phyloP scores from a whole-genome alignment of 2,888 invertebrate species.

The Lapara coniferarum region DNA sequence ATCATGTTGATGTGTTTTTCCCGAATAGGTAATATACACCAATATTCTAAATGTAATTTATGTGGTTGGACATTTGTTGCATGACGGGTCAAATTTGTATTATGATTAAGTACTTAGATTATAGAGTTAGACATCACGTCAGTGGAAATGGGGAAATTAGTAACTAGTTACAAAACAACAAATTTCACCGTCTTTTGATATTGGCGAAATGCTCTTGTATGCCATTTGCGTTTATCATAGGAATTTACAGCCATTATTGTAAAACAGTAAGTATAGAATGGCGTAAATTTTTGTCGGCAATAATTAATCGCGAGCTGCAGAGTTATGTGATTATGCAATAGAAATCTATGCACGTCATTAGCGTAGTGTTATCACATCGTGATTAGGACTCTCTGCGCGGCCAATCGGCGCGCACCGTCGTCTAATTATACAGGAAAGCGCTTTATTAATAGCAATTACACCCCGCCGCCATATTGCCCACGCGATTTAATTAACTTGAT shows the following conservation, averaged over 20 bases:
- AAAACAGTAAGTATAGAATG: conserved; percentile 16
- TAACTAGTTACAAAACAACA: not conserved
- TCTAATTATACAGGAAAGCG: conserved; percentile 82
- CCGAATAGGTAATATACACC: not conserved
- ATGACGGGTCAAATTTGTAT: conserved; percentile 5
- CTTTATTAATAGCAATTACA: conserved; percentile 84
- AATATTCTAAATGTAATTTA: not conserved
- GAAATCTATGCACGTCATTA: conserved; percentile 67
- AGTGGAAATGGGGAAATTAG: not conserved
- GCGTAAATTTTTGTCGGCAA: not conserved
- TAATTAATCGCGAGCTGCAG: conserved; percentile 13
- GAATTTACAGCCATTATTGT: conserved; percentile 13
- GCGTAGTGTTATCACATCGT: conserved; percentile 80
- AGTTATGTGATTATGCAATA: conserved; percentile 61
- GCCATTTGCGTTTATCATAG: not conserved
- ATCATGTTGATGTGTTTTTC: not conserved
- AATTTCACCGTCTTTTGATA: not conserved
- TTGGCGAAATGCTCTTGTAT: not conserved
- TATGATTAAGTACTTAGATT: conserved; percentile 9
- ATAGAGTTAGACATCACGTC: not conserved
- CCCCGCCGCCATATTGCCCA: conserved; percentile 80
- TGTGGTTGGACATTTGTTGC: not conserved
- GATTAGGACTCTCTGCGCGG: conserved; percentile 73
- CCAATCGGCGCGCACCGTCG: conserved; percentile 74
- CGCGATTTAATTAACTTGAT: conserved; percentile 82